phyloP scores from a whole-genome alignment of 2,888 invertebrate genomes.

The Mythimna vitellina region DNA sequence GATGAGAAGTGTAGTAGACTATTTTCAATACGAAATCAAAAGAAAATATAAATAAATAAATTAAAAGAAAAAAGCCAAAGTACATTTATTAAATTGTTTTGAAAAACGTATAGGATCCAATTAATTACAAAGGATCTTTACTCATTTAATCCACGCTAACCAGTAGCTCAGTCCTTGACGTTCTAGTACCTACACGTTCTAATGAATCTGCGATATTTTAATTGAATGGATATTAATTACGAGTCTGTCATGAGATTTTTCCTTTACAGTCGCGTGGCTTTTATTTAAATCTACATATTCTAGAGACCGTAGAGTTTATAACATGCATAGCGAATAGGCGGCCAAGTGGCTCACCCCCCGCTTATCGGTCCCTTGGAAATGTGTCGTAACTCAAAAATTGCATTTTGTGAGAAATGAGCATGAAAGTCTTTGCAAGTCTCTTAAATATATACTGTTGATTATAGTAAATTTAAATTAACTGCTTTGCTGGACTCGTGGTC shows the following conservation, averaged over 20 bases:
- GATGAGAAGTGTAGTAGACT: no score
- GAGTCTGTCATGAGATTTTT: constrained; percentile 9
- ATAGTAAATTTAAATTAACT: no score
- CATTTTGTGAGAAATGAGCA: no score
- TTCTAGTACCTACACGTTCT: not conserved
- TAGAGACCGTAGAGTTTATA: not conserved
- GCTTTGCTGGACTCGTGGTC: no score
- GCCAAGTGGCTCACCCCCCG: not conserved
- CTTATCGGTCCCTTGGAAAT: no score
- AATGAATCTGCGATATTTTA: constrained; percentile 10
- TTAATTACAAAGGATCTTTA: not conserved
- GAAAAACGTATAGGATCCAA: not conserved
- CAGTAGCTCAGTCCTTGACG: not conserved
- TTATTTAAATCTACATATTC: constrained; percentile 12
- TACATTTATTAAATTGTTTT: not conserved
- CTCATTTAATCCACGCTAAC: not conserved
- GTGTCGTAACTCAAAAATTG: no score
- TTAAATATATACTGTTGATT: no score
- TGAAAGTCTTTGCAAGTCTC: no score
- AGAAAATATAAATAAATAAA: not conserved
- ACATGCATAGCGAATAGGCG: not conserved
- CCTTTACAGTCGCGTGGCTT: constrained; percentile 10
- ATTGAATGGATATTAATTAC: constrained; percentile 14
- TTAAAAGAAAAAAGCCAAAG: no score
- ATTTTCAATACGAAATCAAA: not conserved